phyloP scores from a whole-genome alignment of 2,888 invertebrate species.

The Drosophila falleni region DNA sequence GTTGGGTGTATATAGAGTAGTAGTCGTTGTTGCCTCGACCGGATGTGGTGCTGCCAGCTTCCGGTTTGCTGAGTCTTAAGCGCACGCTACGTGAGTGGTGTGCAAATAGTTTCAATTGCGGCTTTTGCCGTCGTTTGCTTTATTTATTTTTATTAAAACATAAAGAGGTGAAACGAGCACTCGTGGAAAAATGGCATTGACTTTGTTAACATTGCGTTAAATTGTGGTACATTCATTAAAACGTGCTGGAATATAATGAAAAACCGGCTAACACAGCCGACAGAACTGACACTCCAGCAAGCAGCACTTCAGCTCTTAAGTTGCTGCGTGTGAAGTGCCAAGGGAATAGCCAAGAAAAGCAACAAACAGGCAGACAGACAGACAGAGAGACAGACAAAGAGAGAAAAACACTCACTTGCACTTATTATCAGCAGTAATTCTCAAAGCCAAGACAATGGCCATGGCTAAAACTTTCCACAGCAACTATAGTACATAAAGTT shows the following conservation, averaged over 20 bases:
- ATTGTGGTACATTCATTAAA: slow-evolving; percentile 77
- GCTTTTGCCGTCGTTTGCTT: slow-evolving; percentile 80
- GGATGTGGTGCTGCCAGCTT: slow-evolving; percentile 79
- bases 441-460: slow-evolving; percentile 58
- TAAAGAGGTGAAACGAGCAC: slow-evolving; percentile 71
- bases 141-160: slow-evolving; percentile 82
- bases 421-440: slow-evolving; percentile 68
- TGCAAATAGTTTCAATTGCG: slow-evolving; percentile 82
- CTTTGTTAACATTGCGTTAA: slow-evolving; percentile 80
- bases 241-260: slow-evolving; percentile 52
- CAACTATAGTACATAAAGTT: slow-evolving; percentile 58
- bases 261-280: slow-evolving; percentile 31
- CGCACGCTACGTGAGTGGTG: slow-evolving; percentile 78
- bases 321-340: slow-evolving; percentile 29
- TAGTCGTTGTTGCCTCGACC: slow-evolving; percentile 50
- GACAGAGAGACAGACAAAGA: not conserved
- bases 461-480: slow-evolving; percentile 43
- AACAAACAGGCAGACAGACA: slow-evolving; percentile 18
- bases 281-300: slow-evolving; percentile 24
- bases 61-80: slow-evolving; percentile 80
- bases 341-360: slow-evolving; percentile 9
- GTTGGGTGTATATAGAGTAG: slow-evolving; percentile 2
- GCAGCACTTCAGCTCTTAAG: slow-evolving; percentile 20
- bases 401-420: slow-evolving; percentile 45
- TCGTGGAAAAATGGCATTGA: slow-evolving; percentile 73